Evolutionary conservation across 1,140 invertebrate species (phyloP).

Genomic region (Araneus ventricosus): DNA sequence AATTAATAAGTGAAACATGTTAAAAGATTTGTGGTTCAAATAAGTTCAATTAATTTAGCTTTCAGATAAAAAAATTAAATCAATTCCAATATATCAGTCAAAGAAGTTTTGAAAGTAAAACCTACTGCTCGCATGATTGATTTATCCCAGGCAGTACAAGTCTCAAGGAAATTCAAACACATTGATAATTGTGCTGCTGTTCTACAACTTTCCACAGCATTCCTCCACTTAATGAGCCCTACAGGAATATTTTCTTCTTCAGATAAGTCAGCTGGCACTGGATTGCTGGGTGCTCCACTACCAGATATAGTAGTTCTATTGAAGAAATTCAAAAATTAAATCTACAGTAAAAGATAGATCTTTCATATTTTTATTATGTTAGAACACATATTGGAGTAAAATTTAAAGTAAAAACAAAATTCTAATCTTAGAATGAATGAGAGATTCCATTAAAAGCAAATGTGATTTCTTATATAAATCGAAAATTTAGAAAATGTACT

Average conservation of each 20-base stretch:
- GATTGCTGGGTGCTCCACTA: conserved; percentile 18
- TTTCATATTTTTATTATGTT: too few species aligned
- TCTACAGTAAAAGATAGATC: background rate
- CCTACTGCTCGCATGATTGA: conserved; percentile 99
- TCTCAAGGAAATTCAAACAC: conserved; percentile 93
- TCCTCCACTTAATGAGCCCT: conserved; percentile 91
- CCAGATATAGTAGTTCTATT: conserved; percentile 30
- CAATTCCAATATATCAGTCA: too few species aligned
- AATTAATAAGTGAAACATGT: too few species aligned
- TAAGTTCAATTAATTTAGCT: too few species aligned
- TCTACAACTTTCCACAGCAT: conserved; percentile 89
- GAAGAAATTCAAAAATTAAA: background rate
- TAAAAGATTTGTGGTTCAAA: too few species aligned
- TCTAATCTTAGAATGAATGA: too few species aligned
- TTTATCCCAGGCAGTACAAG: conserved; percentile 97
- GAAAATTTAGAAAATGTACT: background rate
- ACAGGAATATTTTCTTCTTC: conserved; percentile 78
- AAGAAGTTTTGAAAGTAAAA: conserved; percentile 73
- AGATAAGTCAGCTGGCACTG: conserved; percentile 47
- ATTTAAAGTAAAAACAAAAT: too few species aligned
- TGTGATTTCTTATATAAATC: too few species aligned
- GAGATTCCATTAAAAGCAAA: too few species aligned
- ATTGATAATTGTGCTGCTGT: conserved; percentile 91
- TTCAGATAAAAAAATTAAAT: too few species aligned
- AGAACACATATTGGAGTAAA: too few species aligned